These are phyloP conservation scores for Megaustenia siamemsis DNA, from an alignment of 2,888 invertebrate genomes.

Conservation along the genomic window DNA sequence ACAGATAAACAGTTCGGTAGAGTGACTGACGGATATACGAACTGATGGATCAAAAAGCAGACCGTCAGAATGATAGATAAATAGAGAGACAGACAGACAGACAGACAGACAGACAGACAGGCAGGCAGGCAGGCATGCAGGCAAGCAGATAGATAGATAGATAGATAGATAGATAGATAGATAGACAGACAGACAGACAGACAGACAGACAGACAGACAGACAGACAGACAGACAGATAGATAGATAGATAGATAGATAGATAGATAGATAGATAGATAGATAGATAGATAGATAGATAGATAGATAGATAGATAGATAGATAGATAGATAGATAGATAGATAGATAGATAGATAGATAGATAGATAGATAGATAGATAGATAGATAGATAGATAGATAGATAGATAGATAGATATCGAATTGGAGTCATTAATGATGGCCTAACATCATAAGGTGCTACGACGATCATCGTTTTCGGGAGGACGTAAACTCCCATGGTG, in stretches of 20 bases:
- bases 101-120: slow-evolving; percentile 6
- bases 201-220: slow-evolving; percentile 6
- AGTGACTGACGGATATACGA: background rate
- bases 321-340: slow-evolving; percentile 35
- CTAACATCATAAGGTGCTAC: too few relatives aligned
- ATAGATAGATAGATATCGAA: too few relatives aligned
- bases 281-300: slow-evolving; percentile 12
- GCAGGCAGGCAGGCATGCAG: background rate
- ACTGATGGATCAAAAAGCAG: too few relatives aligned
- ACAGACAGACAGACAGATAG: background rate
- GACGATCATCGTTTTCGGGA: too few relatives aligned
- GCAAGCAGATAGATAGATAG: background rate
- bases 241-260: slow-evolving; percentile 6
- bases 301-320: slow-evolving; percentile 32
- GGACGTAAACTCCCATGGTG: too few relatives aligned
- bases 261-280: slow-evolving; percentile 10
- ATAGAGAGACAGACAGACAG: background rate
- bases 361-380: slow-evolving; percentile 31
- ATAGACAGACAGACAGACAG: background rate
- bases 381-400: slow-evolving; percentile 31
- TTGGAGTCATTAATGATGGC: too few relatives aligned
- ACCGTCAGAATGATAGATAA: background rate
- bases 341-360: slow-evolving; percentile 34
- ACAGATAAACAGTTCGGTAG: slow-evolving; percentile 18
- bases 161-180: background rate